phyloP scores from a whole-genome alignment of 2,888 invertebrate species.

The Choristoneura rosaceana region DNA sequence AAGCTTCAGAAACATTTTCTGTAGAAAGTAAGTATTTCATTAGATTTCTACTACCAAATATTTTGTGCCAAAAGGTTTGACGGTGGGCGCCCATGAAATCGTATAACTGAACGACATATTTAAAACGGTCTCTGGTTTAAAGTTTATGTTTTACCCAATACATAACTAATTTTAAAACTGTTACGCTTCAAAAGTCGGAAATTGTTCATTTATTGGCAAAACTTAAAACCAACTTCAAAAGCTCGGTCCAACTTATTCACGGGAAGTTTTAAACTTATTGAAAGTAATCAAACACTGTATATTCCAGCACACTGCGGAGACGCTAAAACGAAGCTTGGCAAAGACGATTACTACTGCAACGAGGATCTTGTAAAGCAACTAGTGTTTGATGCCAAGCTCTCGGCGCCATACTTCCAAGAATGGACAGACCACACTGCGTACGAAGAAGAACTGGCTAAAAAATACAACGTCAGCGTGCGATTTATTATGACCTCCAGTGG shows the following conservation, averaged over 20 bases:
- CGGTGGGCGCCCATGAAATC: too few species aligned
- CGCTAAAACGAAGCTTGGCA: conserved; percentile 81
- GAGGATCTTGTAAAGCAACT: conserved; percentile 93
- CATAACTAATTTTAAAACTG: too few species aligned
- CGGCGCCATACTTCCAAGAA: conserved; percentile 85
- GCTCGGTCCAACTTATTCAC: neutral
- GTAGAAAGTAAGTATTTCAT: conserved; percentile 62
- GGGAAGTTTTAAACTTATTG: neutral
- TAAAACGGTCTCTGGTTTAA: too few species aligned
- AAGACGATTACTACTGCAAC: conserved; percentile 93
- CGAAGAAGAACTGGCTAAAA: conserved; percentile 84
- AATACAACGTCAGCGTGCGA: conserved; percentile 90
- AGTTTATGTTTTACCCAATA: too few species aligned
- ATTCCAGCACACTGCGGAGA: conserved; percentile 87
- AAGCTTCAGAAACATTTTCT: conserved; percentile 56
- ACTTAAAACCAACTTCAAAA: neutral
- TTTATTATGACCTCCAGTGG: conserved; percentile 96
- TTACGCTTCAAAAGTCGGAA: too few species aligned
- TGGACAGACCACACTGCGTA: conserved; percentile 81
- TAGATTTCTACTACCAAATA: too few species aligned
- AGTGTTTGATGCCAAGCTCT: conserved; percentile 93
- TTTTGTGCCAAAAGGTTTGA: neutral
- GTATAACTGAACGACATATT: too few species aligned
- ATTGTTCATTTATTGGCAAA: too few species aligned
- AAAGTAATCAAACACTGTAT: neutral